Base-by-base conservation (phyloP, 2,113 vertebrate species). In the Anolis sagrei region DNA sequence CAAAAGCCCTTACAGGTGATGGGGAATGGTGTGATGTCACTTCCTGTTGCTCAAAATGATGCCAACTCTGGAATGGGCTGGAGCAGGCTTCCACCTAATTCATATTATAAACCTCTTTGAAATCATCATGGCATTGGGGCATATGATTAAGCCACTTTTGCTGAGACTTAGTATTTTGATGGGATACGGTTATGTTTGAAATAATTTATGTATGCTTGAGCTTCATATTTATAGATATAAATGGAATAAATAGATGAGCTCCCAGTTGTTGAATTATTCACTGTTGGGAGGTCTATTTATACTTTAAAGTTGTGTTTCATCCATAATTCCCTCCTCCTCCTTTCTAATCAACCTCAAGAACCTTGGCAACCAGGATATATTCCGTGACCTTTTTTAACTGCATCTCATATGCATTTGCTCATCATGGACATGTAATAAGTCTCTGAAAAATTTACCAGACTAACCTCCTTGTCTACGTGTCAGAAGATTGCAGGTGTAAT, bases 361-460 rank as follows among this genome's bases (percentile, higher is more conserved):
- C 29, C 0, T 1, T 88, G 85, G 68, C 32, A 68, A 78, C 25
- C 86, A 86, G 72, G 2, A 1, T 86, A 27, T 66, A 91, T 91
- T 87, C 82, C 7, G 4, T 87, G 39, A 83, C 54, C 81, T 89
- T 88, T 82, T 92, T 86, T 39, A 49, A 49, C 9, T 88, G 49
- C 73, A 91, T 82, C 83, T 90, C 78, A 79, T 49, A 18, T 76
- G 23, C 44, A 3, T 44, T 34, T 86, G 75, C 82, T 51, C n/a
- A n/a, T 62, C 1, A 8, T 83, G 73, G 34, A 29, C 13, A 69
- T 88, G 29, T 79, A 79, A 82, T 73, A 86, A 69, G 64, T 48
- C 58, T 92, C 79, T 91, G 69, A 93, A 93, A 91, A 69, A 76
- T 84, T 83, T 61, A 73, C 54, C 21, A n/a, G 64, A 16, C 74